A percentile compares a stretch with the other conserved stretches of the same genome.
Evolutionary conservation across 37 sponge, comb jelly and placozoan species (phyloP).

Genomic region (Hexactinellida sp.): DNA sequence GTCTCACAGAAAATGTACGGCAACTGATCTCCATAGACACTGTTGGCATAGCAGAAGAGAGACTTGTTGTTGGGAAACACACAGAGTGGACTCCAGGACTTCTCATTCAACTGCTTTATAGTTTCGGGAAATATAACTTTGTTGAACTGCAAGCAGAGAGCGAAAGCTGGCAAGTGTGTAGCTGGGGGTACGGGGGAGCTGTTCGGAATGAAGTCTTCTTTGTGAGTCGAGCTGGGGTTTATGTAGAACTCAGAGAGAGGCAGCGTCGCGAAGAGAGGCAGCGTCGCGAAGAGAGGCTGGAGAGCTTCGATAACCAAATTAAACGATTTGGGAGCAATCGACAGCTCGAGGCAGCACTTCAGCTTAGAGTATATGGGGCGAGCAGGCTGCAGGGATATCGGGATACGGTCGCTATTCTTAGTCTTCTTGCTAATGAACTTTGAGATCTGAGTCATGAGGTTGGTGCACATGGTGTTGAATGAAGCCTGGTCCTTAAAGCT

Average conservation of each 20-base stretch:
- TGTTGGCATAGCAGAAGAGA: neutral
- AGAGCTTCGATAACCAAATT: neutral
- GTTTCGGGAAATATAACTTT: neutral
- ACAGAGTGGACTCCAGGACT: neutral
- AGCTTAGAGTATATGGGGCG: neutral
- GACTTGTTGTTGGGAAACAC: neutral
- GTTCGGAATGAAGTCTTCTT: neutral
- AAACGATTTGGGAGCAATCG: neutral
- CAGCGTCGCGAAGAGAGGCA: neutral
- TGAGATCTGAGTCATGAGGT: neutral
- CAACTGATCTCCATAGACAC: neutral
- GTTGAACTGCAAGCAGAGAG: neutral
- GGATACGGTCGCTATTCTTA: neutral
- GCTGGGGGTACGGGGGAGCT: neutral
- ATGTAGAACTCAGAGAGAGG: neutral
- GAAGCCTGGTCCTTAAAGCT: neutral
- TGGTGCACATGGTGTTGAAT: neutral
- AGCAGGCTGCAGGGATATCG: neutral
- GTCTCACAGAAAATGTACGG: neutral
- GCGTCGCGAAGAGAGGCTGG: neutral
- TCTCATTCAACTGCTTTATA: neutral
- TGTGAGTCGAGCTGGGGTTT: neutral
- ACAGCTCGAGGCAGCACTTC: neutral
- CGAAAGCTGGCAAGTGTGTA: neutral
- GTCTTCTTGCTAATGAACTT: neutral